Percentiles rank a stretch among this genome's conserved stretches.
phyloP scores from a whole-genome alignment of 2,113 vertebrate species.

The Spea bombifrons region DNA sequence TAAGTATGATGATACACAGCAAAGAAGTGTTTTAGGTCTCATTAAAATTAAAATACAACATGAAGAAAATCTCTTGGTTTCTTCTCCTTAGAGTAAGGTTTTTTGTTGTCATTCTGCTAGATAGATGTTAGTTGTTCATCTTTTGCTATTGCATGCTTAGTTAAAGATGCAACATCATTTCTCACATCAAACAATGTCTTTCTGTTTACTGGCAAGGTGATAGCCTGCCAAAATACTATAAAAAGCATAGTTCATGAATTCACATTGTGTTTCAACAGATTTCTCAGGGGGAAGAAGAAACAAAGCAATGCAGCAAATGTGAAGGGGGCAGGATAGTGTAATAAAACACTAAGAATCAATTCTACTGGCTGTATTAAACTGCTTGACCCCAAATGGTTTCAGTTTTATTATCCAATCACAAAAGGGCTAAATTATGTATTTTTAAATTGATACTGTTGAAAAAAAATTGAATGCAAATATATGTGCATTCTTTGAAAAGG shows the following conservation, averaged over 20 bases:
- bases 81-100: neutral
- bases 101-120: neutral
- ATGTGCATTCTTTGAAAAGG: neutral
- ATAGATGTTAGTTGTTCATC: constrained; percentile 12
- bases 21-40: no score
- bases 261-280: constrained; percentile 27
- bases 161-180: constrained; percentile 36
- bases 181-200: constrained; percentile 28
- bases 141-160: constrained; percentile 24
- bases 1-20: no score
- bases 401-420: neutral
- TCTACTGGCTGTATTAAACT: neutral
- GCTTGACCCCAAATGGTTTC: neutral
- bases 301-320: neutral
- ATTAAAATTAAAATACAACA: neutral
- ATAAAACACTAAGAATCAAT: neutral
- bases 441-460: neutral
- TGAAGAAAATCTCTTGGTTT: neutral
- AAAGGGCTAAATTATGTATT: no score
- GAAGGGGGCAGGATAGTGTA: neutral
- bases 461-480: neutral
- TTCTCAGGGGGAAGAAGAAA: constrained; percentile 30
- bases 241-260: constrained; percentile 31
- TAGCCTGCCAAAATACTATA: constrained; percentile 38
- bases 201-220: constrained; percentile 35